Evolutionary conservation across 2,113 vertebrate genomes (phyloP), one percentile per base, ranked within the genome.

Genomic region (Ceuthmochares aereus): DNA sequence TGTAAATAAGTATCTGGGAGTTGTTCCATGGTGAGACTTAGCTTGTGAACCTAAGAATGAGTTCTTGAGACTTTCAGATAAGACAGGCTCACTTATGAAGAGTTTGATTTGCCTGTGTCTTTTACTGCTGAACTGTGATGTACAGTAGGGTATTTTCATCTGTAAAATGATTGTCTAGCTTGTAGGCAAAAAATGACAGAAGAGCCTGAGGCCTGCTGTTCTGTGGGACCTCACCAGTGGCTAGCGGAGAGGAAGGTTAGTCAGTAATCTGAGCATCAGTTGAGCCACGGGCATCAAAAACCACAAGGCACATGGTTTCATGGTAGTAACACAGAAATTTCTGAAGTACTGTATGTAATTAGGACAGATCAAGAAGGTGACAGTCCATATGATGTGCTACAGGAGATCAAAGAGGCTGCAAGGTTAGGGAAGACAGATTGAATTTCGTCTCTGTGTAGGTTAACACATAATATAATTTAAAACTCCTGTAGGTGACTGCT

Each of bases 401-500:
- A 73, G 43, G 66, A 94, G 88, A 95, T 96, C 82, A 88, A 94
- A 94, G 85, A 90, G 59, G 27, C 43, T 52, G 43, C 70, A 85
- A 86, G 62, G 66, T 78, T 87, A 91, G 66, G 72, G 64, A 64
- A 89, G 70, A 58, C 79, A 97, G 84, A 36, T 3, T 94, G 72
- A 90, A 88, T 77, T 95, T 92, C 42, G 36, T 80, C 60, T 82
- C 74, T 89, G 32, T 84, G 21, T 37, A 89, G 45, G 81, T 78
- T 77, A 96, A 62, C 69, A 93, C 84, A 76, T 94, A 85, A 87
- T 85, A 68, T 60, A 9, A 84, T 80, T 92, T 93, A 73, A 93
- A 87, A 88, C 58, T 89, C 52, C 43, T 93, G 25, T 68, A 79
- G 56, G 32, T 89, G 62, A 29, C 56, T 96, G 70, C 54, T 93